These are phyloP conservation scores for Hylomyscus alleni DNA, from an alignment of 2,797 vertebrate species.

Conservation along the genomic window DNA sequence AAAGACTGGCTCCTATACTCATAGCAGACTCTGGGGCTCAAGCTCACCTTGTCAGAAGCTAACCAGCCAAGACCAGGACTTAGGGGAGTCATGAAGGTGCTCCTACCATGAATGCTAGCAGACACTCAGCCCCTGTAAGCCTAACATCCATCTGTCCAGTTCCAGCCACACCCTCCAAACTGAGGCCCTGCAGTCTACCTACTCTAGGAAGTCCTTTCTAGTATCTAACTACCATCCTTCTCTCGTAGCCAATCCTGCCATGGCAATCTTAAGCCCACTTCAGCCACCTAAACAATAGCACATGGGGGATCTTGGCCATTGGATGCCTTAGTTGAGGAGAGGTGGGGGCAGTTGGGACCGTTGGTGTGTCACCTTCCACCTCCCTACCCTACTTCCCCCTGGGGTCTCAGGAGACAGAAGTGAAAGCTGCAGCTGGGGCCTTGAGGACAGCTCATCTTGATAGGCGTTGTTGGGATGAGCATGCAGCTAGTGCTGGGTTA, in stretches of 20 bases:
- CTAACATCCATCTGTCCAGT: conserved; percentile 19
- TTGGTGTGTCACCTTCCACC: conserved; percentile 80
- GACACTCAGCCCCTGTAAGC: background rate
- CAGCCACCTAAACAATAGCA: background rate
- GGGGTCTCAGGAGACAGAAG: conserved; percentile 88
- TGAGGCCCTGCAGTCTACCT: background rate
- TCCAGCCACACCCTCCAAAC: background rate
- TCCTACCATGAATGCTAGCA: background rate
- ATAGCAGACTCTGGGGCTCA: background rate
- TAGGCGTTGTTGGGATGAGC: conserved; percentile 62
- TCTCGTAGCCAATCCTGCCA: background rate
- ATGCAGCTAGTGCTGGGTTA: background rate
- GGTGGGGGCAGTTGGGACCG: conserved; percentile 80
- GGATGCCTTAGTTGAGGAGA: conserved; percentile 48
- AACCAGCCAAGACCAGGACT: background rate
- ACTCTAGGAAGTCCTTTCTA: conserved; percentile 34
- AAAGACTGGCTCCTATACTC: background rate
- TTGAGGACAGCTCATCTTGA: conserved; percentile 62
- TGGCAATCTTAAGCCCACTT: background rate
- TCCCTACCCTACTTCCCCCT: conserved; percentile 89
- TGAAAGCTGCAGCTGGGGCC: conserved; percentile 91
- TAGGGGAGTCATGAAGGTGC: background rate
- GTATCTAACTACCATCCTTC: background rate
- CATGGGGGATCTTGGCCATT: background rate
- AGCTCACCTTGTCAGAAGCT: conserved; percentile 34